Evolutionary conservation across 2,797 vertebrate species (phyloP).

Genomic region (Danio aesculapii): DNA sequence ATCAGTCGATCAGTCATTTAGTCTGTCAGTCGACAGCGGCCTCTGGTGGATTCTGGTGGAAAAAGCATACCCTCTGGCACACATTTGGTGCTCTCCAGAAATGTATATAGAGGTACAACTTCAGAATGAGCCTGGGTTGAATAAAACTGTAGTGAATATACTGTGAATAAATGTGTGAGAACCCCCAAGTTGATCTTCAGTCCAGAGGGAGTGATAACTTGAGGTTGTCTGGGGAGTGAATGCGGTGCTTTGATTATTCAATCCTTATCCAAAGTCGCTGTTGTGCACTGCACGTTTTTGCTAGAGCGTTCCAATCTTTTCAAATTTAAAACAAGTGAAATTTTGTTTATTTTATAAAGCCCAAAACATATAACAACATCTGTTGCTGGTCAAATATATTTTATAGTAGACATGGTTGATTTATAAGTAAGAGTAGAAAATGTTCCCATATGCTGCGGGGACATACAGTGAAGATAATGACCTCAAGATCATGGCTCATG

Average conservation of each 20-base stretch:
- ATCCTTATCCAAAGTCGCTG: neutral
- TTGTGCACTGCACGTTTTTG: neutral
- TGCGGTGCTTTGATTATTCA: neutral
- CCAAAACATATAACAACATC: slow-evolving; percentile 75
- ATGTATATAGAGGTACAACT: too few species aligned
- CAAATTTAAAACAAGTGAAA: slow-evolving; percentile 15
- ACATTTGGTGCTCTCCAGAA: too few species aligned
- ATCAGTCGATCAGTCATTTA: too few species aligned
- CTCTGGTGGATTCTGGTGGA: too few species aligned
- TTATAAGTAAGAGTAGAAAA: slow-evolving; percentile 79
- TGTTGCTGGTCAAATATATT: slow-evolving; percentile 80
- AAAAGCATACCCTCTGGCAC: too few species aligned
- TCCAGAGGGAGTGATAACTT: neutral
- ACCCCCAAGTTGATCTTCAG: neutral
- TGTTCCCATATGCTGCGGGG: slow-evolving; percentile 81
- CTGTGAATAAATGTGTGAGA: neutral
- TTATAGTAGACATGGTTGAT: slow-evolving; percentile 83
- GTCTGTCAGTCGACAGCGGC: too few species aligned
- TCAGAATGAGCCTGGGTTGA: too few species aligned
- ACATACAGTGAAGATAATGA: slow-evolving; percentile 81
- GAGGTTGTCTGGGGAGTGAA: neutral
- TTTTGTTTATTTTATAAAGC: slow-evolving; percentile 49
- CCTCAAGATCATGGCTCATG: slow-evolving; percentile 69
- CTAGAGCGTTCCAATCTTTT: neutral
- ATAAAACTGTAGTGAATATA: neutral